Conservation (phyloP, 2,797 vertebrate genomes). For the Chelidonichthys spinosus region DNA sequence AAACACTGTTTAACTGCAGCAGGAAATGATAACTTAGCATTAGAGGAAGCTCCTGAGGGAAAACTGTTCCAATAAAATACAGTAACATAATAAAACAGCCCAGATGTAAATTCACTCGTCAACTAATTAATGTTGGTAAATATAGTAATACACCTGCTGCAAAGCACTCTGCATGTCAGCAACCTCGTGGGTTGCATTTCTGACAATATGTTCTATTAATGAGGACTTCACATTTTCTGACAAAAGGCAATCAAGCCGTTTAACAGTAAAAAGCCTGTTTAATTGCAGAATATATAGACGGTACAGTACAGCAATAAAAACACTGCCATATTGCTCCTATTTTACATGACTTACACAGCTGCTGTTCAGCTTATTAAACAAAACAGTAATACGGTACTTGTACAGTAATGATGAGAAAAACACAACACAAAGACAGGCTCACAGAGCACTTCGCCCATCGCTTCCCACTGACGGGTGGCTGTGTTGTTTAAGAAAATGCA, state of each 20-base stretch:
- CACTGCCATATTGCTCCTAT: slow-evolving; percentile 78
- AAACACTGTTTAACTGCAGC: slow-evolving; percentile 20
- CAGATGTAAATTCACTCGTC: neutral
- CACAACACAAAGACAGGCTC: slow-evolving; percentile 70
- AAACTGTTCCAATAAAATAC: slow-evolving; percentile 17
- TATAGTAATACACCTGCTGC: neutral
- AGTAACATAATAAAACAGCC: neutral
- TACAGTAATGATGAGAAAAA: slow-evolving; percentile 67
- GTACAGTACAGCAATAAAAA: slow-evolving; percentile 81
- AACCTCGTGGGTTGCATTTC: neutral
- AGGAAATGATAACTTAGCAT: neutral
- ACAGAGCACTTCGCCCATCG: slow-evolving; percentile 62
- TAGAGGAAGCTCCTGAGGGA: neutral
- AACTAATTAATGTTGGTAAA: slow-evolving; percentile 6
- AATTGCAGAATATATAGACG: slow-evolving; percentile 83
- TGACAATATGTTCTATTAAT: neutral
- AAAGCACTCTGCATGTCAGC: neutral
- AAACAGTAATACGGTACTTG: slow-evolving; percentile 70
- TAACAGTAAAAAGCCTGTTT: slow-evolving; percentile 80
- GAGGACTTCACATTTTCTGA: neutral
- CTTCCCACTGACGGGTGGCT: slow-evolving; percentile 51
- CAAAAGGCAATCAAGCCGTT: slow-evolving; percentile 23
- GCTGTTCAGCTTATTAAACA: slow-evolving; percentile 72
- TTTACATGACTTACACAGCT: slow-evolving; percentile 79
- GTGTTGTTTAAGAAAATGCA: slow-evolving; percentile 65